Evolutionary conservation across 2,797 vertebrate species (phyloP).

Genomic region (Spheniscus humboldti): DNA sequence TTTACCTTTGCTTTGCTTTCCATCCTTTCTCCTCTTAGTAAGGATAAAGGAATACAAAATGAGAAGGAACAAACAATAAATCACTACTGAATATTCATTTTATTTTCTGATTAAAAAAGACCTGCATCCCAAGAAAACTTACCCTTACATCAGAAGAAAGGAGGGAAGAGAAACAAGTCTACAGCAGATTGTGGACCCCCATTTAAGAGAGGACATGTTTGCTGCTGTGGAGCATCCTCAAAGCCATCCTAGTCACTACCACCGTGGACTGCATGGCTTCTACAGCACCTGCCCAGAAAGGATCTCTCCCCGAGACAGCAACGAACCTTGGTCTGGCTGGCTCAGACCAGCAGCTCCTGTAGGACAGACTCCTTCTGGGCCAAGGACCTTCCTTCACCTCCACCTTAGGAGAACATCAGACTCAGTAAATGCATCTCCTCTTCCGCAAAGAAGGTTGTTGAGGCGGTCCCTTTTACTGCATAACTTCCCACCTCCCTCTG

Average conservation of each 20-base stretch:
- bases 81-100: not conserved
- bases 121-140: not conserved
- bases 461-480: not conserved
- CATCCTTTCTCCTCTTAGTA: not conserved
- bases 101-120: not conserved
- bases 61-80: not conserved
- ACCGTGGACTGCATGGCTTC: not conserved
- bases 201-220: fast-evolving
- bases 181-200: too few relatives aligned
- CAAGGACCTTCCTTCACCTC: not conserved
- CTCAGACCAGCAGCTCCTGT: not conserved
- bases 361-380: not conserved
- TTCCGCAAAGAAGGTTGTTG: not conserved
- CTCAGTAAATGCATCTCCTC: not conserved
- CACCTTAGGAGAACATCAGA: not conserved
- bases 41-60: not conserved
- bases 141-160: not conserved
- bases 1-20: not conserved
- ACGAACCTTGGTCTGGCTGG: not conserved
- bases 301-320: not conserved
- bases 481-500: not conserved
- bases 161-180: not conserved
- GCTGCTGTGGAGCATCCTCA: not conserved
- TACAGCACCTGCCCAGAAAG: not conserved
- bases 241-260: not conserved